phyloP scores from a whole-genome alignment of 2,113 vertebrate genomes.

The Baryphthengus martii region DNA sequence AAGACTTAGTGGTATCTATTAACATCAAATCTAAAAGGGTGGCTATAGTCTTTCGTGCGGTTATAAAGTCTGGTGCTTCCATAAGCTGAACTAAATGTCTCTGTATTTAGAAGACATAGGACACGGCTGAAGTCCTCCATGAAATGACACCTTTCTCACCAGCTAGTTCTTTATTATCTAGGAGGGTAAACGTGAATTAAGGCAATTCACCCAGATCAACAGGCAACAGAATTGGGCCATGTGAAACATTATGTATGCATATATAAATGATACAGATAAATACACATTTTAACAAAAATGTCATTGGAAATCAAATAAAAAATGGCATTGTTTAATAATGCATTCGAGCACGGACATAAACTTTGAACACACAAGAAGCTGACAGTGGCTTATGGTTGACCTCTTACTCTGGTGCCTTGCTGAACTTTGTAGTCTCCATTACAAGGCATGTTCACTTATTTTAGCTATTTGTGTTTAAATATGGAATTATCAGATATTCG shows the following conservation, averaged over 20 bases:
- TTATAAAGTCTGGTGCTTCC: background rate
- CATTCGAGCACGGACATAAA: background rate
- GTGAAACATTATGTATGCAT: background rate
- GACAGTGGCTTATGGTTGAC: background rate
- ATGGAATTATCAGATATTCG: background rate
- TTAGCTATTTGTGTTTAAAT: background rate
- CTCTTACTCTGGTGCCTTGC: background rate
- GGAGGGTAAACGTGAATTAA: background rate
- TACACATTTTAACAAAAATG: background rate
- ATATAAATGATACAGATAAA: background rate
- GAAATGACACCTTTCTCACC: background rate
- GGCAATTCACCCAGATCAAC: background rate
- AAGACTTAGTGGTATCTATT: conserved; percentile 29
- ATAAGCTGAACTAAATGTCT: background rate
- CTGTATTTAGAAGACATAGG: background rate
- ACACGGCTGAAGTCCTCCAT: background rate
- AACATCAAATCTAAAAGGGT: conserved; percentile 2
- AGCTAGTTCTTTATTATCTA: background rate
- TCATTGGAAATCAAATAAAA: background rate
- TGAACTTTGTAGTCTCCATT: background rate
- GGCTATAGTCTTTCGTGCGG: background rate
- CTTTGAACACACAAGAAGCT: background rate
- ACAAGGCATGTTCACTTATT: background rate
- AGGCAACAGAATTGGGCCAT: background rate
- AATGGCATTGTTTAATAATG: background rate